Evolutionary conservation across 1,140 invertebrate species (phyloP).

Genomic region (Trichogramma pretiosum): DNA sequence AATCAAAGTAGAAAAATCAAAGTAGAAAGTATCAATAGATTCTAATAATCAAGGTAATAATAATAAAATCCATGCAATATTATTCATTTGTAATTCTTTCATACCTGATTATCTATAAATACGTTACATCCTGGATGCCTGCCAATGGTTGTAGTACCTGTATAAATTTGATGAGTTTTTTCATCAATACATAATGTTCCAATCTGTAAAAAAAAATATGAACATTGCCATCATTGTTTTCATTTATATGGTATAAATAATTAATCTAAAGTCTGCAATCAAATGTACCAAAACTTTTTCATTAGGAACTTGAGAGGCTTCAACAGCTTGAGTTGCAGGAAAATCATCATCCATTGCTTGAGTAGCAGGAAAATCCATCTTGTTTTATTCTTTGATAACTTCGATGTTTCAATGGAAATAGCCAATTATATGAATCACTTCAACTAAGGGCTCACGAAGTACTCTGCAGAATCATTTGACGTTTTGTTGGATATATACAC

Average conservation of each 20-base stretch:
- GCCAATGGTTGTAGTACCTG: conserved; percentile 22
- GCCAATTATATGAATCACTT: too few relatives aligned
- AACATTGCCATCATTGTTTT: background rate
- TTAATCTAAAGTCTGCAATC: too few relatives aligned
- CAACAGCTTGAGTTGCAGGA: background rate
- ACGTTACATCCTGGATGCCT: conserved; percentile 17
- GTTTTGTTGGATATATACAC: too few relatives aligned
- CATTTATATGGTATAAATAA: background rate
- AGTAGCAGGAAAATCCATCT: conserved; percentile 18
- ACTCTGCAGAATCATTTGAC: too few relatives aligned
- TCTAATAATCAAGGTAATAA: too few relatives aligned
- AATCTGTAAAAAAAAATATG: conserved; percentile 21
- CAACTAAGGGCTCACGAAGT: too few relatives aligned
- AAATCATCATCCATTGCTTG: conserved; percentile 16
- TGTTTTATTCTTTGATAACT: too few relatives aligned
- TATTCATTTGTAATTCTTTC: too few relatives aligned
- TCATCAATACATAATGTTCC: conserved; percentile 14
- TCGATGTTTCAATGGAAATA: too few relatives aligned
- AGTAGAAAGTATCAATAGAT: background rate
- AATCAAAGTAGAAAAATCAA: background rate
- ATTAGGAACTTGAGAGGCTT: too few relatives aligned
- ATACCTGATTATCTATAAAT: conserved; percentile 20
- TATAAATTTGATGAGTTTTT: conserved; percentile 12
- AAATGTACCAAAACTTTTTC: background rate
- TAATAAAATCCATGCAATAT: too few relatives aligned